phyloP scores from a whole-genome alignment of 1,140 invertebrate genomes.

The Drosophila erecta region DNA sequence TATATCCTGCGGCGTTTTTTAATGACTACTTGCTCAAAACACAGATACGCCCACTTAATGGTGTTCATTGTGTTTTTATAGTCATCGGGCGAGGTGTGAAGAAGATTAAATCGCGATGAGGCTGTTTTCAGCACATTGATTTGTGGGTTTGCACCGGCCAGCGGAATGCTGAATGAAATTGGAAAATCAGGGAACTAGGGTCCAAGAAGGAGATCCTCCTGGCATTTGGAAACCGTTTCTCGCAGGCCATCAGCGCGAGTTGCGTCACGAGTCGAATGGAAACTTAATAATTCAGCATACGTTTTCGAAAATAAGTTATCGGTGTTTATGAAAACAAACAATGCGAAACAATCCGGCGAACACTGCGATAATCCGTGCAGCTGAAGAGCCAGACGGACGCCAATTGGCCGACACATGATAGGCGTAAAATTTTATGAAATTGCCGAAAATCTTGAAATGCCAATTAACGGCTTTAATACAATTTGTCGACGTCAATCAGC shows the following conservation, averaged over 20 bases:
- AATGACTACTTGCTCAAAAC: constrained; percentile 30
- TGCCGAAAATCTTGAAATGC: constrained; percentile 53
- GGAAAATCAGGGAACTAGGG: background rate
- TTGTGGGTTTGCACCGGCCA: constrained; percentile 49
- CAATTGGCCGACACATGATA: constrained; percentile 59
- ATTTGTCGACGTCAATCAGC: constrained; percentile 55
- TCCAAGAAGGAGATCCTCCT: constrained; percentile 18
- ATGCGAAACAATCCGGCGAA: constrained; percentile 3
- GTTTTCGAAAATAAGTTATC: constrained; percentile 49
- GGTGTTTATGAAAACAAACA: constrained; percentile 77
- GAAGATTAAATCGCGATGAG: background rate
- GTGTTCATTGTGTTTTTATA: constrained; percentile 53
- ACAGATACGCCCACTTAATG: constrained; percentile 13
- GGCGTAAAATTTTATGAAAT: constrained; percentile 72
- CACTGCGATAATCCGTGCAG: too few relatives aligned
- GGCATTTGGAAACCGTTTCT: constrained; percentile 48
- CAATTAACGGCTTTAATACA: constrained; percentile 57
- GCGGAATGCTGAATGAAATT: constrained; percentile 47
- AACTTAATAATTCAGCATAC: constrained; percentile 66
- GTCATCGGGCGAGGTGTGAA: constrained; percentile 54
- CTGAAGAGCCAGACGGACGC: constrained; percentile 1
- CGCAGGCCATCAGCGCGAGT: constrained; percentile 53
- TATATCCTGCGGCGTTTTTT: constrained; percentile 45
- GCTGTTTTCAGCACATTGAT: constrained; percentile 38
- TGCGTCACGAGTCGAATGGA: constrained; percentile 59